phyloP scores from a whole-genome alignment of 2,797 vertebrate genomes.

The Florisuga fusca region DNA sequence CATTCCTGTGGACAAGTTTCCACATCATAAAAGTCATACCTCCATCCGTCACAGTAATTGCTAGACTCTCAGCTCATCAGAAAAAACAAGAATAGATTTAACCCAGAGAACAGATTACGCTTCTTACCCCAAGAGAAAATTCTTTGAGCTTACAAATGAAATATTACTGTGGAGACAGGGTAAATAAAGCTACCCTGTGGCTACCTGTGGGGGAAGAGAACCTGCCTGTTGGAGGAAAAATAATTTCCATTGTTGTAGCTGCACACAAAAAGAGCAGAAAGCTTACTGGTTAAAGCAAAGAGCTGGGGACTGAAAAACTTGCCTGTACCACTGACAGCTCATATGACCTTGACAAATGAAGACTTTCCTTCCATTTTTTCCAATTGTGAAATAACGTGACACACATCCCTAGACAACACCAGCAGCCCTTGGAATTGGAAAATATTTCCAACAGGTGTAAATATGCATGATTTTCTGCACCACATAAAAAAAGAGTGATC shows the following conservation, averaged over 20 bases:
- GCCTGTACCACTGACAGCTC: neutral
- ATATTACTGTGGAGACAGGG: neutral
- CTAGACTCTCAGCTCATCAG: neutral
- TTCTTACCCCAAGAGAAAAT: neutral
- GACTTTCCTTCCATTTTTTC: neutral
- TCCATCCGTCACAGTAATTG: constrained; percentile 47
- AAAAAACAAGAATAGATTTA: neutral
- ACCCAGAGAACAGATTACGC: constrained; percentile 16
- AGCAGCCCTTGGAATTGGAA: neutral
- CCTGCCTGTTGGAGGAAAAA: neutral
- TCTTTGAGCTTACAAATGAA: constrained; percentile 21
- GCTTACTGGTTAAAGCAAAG: neutral
- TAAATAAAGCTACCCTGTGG: neutral
- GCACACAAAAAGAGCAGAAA: neutral
- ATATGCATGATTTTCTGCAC: neutral
- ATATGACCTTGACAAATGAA: neutral
- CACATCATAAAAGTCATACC: constrained; percentile 42
- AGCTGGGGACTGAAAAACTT: neutral
- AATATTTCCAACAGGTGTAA: neutral
- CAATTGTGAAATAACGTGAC: neutral
- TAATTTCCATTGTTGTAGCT: neutral
- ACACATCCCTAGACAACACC: accelerated
- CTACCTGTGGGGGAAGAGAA: neutral
- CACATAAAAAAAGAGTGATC: neutral
- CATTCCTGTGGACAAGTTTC: constrained; percentile 29